Evolutionary conservation across 2,888 invertebrate genomes (phyloP).

Genomic region (Tenodera sinensis): DNA sequence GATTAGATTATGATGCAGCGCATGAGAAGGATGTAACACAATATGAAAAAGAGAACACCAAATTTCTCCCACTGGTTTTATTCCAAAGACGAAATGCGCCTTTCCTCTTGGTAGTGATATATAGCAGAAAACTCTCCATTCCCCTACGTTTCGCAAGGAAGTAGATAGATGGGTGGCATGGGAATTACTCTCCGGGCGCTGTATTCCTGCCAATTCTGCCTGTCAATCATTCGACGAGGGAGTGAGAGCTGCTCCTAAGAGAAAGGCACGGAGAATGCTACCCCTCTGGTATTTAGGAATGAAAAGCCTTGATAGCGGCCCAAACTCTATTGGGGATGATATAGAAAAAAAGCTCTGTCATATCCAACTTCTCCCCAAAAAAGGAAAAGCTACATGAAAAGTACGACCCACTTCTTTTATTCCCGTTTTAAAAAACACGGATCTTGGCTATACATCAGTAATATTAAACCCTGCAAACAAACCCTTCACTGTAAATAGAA

Average conservation of each 20-base stretch:
- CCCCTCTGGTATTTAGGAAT: background rate
- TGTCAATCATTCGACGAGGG: background rate
- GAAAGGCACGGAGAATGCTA: background rate
- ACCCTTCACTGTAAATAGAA: too few species aligned
- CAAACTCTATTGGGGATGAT: background rate
- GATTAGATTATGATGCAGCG: too few species aligned
- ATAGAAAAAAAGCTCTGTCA: background rate
- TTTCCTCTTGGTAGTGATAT: background rate
- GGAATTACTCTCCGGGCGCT: background rate
- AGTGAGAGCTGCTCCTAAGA: background rate
- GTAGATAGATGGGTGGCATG: background rate
- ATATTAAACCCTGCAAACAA: too few species aligned
- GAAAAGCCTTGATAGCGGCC: background rate
- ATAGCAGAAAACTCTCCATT: background rate
- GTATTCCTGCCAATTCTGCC: background rate
- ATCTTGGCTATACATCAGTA: too few species aligned
- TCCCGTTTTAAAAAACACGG: background rate
- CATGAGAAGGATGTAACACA: too few species aligned
- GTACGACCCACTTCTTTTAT: background rate
- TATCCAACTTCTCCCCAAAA: background rate
- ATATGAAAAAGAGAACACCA: background rate
- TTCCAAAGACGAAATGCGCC: background rate
- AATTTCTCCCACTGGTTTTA: background rate
- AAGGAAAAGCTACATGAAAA: background rate
- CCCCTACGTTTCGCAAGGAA: background rate